Evolutionary conservation across 2,113 vertebrate genomes (phyloP), one percentile per base, ranked within the genome.

Genomic region (Python bivittatus): DNA sequence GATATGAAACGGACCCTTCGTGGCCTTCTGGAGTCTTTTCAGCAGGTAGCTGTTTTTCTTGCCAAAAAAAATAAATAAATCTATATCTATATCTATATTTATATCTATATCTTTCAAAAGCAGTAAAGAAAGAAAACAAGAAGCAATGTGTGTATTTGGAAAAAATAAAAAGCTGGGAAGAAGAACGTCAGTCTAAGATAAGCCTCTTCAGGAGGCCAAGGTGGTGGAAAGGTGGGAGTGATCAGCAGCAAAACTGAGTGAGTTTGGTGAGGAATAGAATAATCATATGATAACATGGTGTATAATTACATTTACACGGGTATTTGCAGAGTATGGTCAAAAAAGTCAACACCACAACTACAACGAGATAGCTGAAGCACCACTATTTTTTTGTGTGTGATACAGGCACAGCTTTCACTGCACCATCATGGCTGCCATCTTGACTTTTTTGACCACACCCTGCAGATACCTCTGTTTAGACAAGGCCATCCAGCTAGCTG

Each of bases 1-100:
- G 95, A 88, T 95, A 94, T 94, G 93, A 96, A 96, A 92, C 91
- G 84, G 89, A 53, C 20, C 52, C 88, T 95, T 94, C 29, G 92
- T 48, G 89, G 93, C 48, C 68, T 94, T 94, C 90, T 91, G 92
- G 89, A 93, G 83, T 72, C 52, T 61, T 60, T 61, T 29, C 88
- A 54, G 60, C 3, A 54, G 17, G 5, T 91, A 58, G 83, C 85
- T 91, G n/a, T 72, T 88, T 53, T 87, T 68, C 23, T 44, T n/a
- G n/a, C n/a, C n/a, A n/a, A n/a, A n/a, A n/a, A n/a, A n/a, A n/a
- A n/a, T n/a, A n/a, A n/a, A n/a, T n/a, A n/a, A n/a, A n/a, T n/a
- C n/a, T n/a, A n/a, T n/a, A n/a, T n/a, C n/a, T n/a, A n/a, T n/a
- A n/a, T n/a, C n/a, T n/a, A n/a, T n/a, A n/a, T n/a, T n/a, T n/a